Evolutionary conservation across 1,140 invertebrate species (phyloP), one percentile per base, ranked within the genome.

Genomic region (Venustaconcha ellipsiformis): DNA sequence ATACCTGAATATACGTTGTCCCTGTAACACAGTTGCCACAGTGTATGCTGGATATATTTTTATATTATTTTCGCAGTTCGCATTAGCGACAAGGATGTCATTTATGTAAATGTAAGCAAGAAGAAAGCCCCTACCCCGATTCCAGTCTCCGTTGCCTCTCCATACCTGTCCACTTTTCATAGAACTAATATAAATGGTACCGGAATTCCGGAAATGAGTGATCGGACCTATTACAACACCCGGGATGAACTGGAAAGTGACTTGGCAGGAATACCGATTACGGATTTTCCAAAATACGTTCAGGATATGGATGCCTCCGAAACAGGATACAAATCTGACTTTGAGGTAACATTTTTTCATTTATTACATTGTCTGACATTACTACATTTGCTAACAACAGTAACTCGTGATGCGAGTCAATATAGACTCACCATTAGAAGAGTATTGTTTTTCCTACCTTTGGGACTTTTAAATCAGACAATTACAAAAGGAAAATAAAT

Each of bases 181-280:
- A 57, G 63, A 76, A 76, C 70, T 18, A 14, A 57, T 70, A 57
- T 57, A 74, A 30, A 69, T 57, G 26, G 59, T 63, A 0, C 30
- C 23, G 37, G 18, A 64, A 18, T 56, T 57, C n/a, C 15, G 48
- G 14, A 12, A 48, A 20, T 20, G 69, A 76, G 56, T 8, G 74
- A 76, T 30, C 74, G 68, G 20, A 76, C 74, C 13, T 76, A 76
- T 37, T 76, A 76, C 56, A 76, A 76, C 64, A 76, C 74, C 8
- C 55, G 55, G 14, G 57, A 57, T 37, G 68, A 67, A 17, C 20
- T 71, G 8, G 69, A 18, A 5, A 37, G 18, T 17, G 26, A 67
- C 30, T 26, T 20, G 26, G 20, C 59, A 14, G 74, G 74, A 11
- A 64, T 76, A 15, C 64, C 74, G 12, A 69, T 76, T 4, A 8